Percentiles rank a stretch among this genome's conserved stretches.
Conservation (phyloP, 2,888 invertebrate genomes). For the Tipula vernalis region DNA sequence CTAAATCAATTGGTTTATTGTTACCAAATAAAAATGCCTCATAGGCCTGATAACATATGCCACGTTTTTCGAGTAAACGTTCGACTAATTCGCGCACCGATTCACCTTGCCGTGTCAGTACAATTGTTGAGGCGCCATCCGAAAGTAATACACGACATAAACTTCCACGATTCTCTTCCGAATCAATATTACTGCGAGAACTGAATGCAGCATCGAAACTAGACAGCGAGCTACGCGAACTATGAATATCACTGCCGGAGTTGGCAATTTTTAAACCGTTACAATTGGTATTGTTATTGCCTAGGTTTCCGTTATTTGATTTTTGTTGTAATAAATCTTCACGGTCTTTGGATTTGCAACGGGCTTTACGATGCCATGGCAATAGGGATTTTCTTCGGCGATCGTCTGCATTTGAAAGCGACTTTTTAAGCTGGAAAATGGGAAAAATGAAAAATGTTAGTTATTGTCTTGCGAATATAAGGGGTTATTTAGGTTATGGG, state of each 20-base stretch:
- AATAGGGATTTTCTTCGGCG: constrained; percentile 77
- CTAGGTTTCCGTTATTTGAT: constrained; percentile 19
- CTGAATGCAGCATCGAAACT: constrained; percentile 28
- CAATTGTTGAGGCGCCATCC: constrained; percentile 86
- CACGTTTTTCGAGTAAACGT: constrained; percentile 70
- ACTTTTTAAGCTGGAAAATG: constrained; percentile 56
- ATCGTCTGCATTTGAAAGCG: constrained; percentile 76
- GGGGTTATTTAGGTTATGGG: too few species aligned
- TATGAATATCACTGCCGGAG: constrained; percentile 31
- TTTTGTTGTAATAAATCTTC: constrained; percentile 21
- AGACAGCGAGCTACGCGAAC: constrained; percentile 33
- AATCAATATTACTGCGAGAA: constrained; percentile 10
- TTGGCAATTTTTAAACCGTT: constrained; percentile 26
- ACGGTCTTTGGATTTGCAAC: constrained; percentile 52
- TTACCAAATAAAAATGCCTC: constrained; percentile 57
- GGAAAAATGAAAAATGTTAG: not conserved
- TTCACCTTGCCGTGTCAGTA: constrained; percentile 64
- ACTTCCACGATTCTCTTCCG: constrained; percentile 30
- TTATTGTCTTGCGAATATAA: too few species aligned
- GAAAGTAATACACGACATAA: constrained; percentile 78
- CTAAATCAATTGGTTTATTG: constrained; percentile 49
- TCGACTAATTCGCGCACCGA: constrained; percentile 67
- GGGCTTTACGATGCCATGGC: constrained; percentile 73
- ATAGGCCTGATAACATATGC: constrained; percentile 64
- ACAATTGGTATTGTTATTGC: constrained; percentile 14